Percentiles rank a stretch among this genome's conserved stretches.
phyloP scores from a whole-genome alignment of 35 echinoderm and acorn worm species.

The Ophiothrix spiculata region DNA sequence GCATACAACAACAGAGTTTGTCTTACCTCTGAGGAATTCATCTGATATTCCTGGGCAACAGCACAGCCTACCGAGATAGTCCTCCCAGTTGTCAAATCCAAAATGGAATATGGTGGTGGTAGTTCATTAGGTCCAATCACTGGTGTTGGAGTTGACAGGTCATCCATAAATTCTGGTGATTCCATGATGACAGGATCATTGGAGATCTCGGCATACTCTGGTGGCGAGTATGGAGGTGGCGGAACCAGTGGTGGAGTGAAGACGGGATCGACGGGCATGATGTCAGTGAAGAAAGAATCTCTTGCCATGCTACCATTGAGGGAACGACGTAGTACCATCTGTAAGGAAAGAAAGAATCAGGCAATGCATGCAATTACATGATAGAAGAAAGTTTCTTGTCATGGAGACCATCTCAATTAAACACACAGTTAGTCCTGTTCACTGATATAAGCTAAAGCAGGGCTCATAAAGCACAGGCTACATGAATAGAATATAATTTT shows the following conservation, averaged over 20 bases:
- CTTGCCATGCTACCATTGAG: conserved; percentile 50
- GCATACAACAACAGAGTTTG: not conserved
- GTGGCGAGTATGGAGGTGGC: conserved; percentile 79
- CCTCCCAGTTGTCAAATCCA: conserved; percentile 46
- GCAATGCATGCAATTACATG: not conserved
- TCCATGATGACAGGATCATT: conserved; percentile 69
- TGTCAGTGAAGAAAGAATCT: conserved; percentile 63
- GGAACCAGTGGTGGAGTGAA: conserved; percentile 73
- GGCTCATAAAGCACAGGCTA: too few species aligned
- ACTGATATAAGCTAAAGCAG: too few species aligned
- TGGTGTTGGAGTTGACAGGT: conserved; percentile 44
- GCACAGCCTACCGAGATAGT: conserved; percentile 46
- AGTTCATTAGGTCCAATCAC: conserved; percentile 61
- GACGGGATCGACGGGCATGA: conserved; percentile 52
- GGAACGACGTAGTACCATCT: conserved; percentile 64
- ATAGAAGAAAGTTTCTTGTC: too few species aligned
- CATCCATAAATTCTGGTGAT: conserved; percentile 48
- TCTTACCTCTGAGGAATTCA: conserved; percentile 43
- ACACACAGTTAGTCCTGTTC: too few species aligned
- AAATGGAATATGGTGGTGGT: conserved; percentile 72
- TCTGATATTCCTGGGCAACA: conserved; percentile 54
- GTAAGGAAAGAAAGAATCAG: conserved; percentile 15
- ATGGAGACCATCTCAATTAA: too few species aligned
- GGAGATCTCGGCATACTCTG: conserved; percentile 70
- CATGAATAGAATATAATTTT: too few species aligned